phyloP scores from a whole-genome alignment of 2,888 invertebrate species.

The Epinotia brunnichana region DNA sequence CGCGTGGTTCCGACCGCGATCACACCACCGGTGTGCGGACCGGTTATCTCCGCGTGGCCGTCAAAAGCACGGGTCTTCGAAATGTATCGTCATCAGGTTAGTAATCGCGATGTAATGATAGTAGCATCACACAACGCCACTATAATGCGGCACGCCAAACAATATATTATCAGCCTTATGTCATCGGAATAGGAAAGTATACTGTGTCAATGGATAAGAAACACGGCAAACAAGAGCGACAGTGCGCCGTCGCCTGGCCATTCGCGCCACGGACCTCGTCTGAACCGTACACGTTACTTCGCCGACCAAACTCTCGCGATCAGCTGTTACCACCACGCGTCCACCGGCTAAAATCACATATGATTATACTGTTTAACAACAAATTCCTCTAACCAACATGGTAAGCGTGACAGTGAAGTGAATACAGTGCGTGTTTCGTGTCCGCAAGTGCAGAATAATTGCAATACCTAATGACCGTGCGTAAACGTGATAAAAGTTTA shows the following conservation, averaged over 20 bases:
- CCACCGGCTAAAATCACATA: constrained; percentile 45
- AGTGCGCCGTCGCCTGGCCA: constrained; percentile 77
- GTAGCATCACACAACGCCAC: constrained; percentile 52
- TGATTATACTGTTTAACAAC: constrained; percentile 60
- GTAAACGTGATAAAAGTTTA: constrained; percentile 32
- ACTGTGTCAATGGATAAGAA: constrained; percentile 37
- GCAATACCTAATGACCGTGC: constrained; percentile 24
- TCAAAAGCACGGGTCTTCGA: constrained; percentile 73
- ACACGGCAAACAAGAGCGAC: constrained; percentile 47
- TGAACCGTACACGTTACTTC: constrained; percentile 58
- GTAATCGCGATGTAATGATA: constrained; percentile 45
- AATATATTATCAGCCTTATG: constrained; percentile 40
- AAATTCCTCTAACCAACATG: constrained; percentile 65
- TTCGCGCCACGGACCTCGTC: constrained; percentile 75
- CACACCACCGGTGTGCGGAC: constrained; percentile 63
- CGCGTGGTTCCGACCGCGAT: constrained; percentile 66
- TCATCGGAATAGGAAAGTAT: constrained; percentile 38
- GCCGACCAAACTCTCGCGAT: constrained; percentile 56
- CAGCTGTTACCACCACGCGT: constrained; percentile 56
- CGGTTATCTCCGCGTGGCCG: constrained; percentile 71
- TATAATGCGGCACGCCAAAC: constrained; percentile 24
- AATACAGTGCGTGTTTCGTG: constrained; percentile 59
- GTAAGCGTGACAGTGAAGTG: constrained; percentile 77
- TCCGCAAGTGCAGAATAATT: constrained; percentile 55
- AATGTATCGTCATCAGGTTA: constrained; percentile 68